phyloP scores from a whole-genome alignment of 2,113 vertebrate genomes.

The Mormyrus iriodes region DNA sequence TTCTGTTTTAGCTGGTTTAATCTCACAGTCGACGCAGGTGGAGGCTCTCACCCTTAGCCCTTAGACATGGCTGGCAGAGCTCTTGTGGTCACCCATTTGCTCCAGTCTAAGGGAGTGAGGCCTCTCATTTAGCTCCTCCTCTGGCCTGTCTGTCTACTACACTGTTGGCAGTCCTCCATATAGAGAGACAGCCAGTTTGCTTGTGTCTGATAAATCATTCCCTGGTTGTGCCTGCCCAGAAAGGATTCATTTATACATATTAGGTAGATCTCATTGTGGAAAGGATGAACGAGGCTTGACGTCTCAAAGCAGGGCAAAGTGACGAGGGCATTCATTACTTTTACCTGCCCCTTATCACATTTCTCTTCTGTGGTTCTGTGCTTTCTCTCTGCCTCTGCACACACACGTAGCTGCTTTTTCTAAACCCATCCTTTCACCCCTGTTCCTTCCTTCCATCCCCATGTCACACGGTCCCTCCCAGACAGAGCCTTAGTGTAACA shows the following conservation, averaged over 20 bases:
- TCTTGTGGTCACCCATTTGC: not conserved
- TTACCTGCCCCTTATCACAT: not conserved
- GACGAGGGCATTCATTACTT: not conserved
- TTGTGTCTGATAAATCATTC: not conserved
- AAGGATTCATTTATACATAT: not conserved
- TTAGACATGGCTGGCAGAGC: not conserved
- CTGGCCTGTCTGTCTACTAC: not conserved
- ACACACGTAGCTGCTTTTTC: not conserved
- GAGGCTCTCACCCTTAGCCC: not conserved
- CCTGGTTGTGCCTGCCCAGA: not conserved
- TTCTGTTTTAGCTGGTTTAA: slow-evolving; percentile 3
- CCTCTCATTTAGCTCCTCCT: not conserved
- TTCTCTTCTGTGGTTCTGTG: not conserved
- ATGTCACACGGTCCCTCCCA: not conserved
- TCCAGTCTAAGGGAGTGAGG: not conserved
- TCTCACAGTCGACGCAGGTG: not conserved
- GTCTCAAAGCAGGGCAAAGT: not conserved
- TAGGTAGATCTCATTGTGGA: not conserved
- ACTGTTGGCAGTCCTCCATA: not conserved
- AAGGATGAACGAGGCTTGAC: not conserved
- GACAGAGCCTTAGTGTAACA: not conserved
- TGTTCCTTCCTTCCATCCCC: too few species aligned
- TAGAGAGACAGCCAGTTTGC: not conserved
- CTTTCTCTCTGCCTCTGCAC: not conserved
- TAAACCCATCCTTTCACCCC: not conserved